Evolutionary conservation across 2,888 invertebrate species (phyloP), one percentile per base, ranked within the genome.

Genomic region (Diaphora mendica): DNA sequence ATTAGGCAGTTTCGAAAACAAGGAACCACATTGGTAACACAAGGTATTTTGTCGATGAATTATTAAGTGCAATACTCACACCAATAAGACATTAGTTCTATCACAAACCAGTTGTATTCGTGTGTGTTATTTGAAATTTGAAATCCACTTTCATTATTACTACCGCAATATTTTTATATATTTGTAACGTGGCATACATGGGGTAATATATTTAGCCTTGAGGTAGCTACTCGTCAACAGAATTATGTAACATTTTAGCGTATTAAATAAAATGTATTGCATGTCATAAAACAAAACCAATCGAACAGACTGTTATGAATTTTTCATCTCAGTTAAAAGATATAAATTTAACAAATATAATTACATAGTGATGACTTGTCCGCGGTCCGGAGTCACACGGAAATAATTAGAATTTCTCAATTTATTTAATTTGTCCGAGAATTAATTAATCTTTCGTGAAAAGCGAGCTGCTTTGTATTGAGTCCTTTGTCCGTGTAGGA

Each of bases 371-470:
- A 5, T 30, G 0, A 30, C 15, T 5, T 51, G 23, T 13, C 20
- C 2, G 20, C 23, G 2, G 48, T 42, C 30, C 15, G 15, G 23
- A n/a, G 20, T 62, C 13, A 23, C 51, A 39, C 55, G n/a, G 42
- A 78, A 72, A 73, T 82, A 83, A 80, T 79, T 81, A 73, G n/a
- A 79, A 80, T 76, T 82, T 78, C 68, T 65, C 77, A 78, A 84
- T 84, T 80, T 73, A 82, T 82, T 78, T 74, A 30, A 78, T 71
- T 81, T 70, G 66, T 73, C 44, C 23, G 51, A 35, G 44, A 20
- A 71, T 75, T 83, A 77, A 83, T 83, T 82, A 83, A 83, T 84
- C 64, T 82, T 84, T 78, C 71, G 70, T 76, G 79, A 79, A 82
- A 82, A 76, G 77, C 44, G 73, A 78, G 76, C 71, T 75, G 72